Base-by-base conservation (phyloP, 1,140 invertebrate species). In the Babylonia areolata region DNA sequence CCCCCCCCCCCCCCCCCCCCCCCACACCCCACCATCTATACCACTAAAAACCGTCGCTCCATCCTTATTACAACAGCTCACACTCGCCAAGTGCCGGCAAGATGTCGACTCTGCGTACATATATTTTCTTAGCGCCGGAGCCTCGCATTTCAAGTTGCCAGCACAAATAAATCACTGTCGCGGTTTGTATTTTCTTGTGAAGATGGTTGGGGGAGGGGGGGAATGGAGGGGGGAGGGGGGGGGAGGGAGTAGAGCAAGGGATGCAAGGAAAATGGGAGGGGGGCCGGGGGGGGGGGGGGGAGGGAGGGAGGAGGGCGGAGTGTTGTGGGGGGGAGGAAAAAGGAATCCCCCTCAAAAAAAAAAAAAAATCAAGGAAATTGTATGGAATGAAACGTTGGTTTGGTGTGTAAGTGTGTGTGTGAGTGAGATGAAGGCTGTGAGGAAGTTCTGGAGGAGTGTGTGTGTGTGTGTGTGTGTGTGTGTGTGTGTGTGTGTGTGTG, bases 151-250 rank as follows among this genome's bases (percentile, higher is more conserved):
- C 58, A 64, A 64, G 58, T 64, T 64, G 58, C 58, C 58, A 64
- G 58, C 58, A 64, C 58, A 64, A 64, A 64, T 64, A 64, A 64
- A 64, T 64, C 58, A 64, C 58, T 64, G 58, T 64, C 58, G 58
- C 58, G 58, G 58, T 64, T 64, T n/a, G 58, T 64, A 64, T 64
- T 64, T 64, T 64, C 58, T n/a, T 3, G 28, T 28, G 28, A 6
- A n/a, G 28, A 20, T 5, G 58, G 46, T 9, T 12, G 58, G 58
- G 9, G 9, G 17, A 11, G 58, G 58, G 17, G 2, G 58, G 1
- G 58, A 23, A 23, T 0, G 23, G 15, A 23, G 28, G 58, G 28
- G 9, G 28, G 58, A 23, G 28, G 28, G 58, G 28, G 58, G 28
- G 58, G 17, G 58, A 23, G 58, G 0, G 58, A 64, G 46, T 23